Base-by-base conservation (phyloP, 2,797 vertebrate species). In the Pelochelys cantorii region DNA sequence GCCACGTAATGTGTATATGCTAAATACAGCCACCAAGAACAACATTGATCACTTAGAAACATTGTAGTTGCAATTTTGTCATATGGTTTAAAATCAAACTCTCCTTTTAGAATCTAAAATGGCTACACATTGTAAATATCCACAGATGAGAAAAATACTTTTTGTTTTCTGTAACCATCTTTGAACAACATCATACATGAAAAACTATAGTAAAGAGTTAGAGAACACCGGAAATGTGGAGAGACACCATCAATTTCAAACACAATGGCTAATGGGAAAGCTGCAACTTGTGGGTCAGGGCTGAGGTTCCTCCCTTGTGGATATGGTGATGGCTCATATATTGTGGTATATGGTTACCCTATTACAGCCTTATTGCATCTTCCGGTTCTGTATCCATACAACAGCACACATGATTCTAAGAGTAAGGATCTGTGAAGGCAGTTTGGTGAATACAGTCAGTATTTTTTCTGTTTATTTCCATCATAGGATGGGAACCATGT, bases 1-100 rank as follows among this genome's bases (percentile, higher is more conserved):
- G 56, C 31, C 77, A 53, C 23, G 75, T 74, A 29, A 78, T 83
- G 74, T 20, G 54, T 65, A 82, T 4, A 8, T 9, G 37, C 31
- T 89, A 55, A 84, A 4, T 56, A 52, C 71, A 92, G 78, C 29
- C 65, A 81, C 29, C 22, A 71, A 42, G 48, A 93, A 31, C n/a
- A 34, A 37, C 42, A 34, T 2, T 82, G 20, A 78, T 31, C 10
- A 15, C 52, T 75, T 78, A 42, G 0, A 62, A 71, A 65, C 79
- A 88, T 14, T 17, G 29, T 11, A 2, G 3, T n/a, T n/a, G 53
- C 87, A 81, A 9, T 2, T 23, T 25, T 74, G 34, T 74, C 34
- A 1, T 17, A 57, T 48, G 48, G 37, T 75, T 75, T 5, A 57
- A 88, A 88, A 80, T 18, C 82, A 86, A 74, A 13, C 53, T 56